Percentiles rank a stretch among this genome's conserved stretches.
Evolutionary conservation across 2,113 vertebrate species (phyloP).

Genomic region (Myrmecophaga tridactyla): DNA sequence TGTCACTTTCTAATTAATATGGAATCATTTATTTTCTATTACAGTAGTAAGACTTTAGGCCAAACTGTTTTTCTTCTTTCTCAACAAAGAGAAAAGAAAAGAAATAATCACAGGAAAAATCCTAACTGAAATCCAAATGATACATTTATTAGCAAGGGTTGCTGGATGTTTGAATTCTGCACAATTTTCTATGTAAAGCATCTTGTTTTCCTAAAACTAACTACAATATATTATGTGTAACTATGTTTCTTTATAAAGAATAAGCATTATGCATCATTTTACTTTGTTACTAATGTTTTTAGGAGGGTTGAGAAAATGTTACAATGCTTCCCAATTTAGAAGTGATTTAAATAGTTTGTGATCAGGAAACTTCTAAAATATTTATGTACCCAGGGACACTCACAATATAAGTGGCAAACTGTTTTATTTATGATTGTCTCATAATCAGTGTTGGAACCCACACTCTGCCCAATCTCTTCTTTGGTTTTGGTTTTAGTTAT

Average conservation of each 20-base stretch:
- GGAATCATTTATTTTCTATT: constrained; percentile 52
- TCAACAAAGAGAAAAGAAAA: neutral
- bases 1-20: neutral
- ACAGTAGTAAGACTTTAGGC: neutral
- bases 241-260: neutral
- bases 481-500: neutral
- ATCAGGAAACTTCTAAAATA: neutral
- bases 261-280: neutral
- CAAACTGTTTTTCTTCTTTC: neutral
- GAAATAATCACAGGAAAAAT: no score
- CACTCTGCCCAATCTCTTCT: neutral
- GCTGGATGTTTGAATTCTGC: neutral
- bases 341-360: neutral
- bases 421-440: neutral
- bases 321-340: neutral
- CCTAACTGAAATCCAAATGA: neutral
- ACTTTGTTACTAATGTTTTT: neutral
- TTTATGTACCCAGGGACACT: neutral
- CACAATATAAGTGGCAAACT: neutral
- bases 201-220: neutral
- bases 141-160: neutral
- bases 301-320: neutral
- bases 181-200: neutral
- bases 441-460: neutral
- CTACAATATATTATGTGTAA: neutral